These are phyloP conservation scores for Troglohyphantes excavatus DNA, from an alignment of 2,888 invertebrate species.

Conservation along the genomic window DNA sequence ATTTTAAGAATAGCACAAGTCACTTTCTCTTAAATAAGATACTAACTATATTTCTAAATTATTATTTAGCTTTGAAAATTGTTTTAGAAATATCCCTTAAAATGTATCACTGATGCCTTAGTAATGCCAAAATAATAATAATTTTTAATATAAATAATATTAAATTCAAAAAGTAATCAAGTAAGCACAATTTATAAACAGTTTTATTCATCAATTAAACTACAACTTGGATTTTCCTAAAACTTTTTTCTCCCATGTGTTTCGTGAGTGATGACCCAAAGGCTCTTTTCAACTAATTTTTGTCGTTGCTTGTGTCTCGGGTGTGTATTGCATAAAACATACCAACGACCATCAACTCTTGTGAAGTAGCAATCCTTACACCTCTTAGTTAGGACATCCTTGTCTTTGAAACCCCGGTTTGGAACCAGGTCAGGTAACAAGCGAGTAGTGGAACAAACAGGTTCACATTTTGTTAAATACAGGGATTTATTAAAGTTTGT, in stretches of 20 bases:
- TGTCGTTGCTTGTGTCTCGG: conserved; percentile 92
- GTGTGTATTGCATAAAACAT: conserved; percentile 89
- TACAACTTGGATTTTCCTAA: conserved; percentile 27
- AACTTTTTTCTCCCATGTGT: conserved; percentile 85
- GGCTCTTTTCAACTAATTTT: conserved; percentile 87
- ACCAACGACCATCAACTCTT: conserved; percentile 87
- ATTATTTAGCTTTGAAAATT: no score
- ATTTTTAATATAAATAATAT: no score
- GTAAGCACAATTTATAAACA: not conserved
- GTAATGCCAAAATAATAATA: no score
- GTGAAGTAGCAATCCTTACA: conserved; percentile 92
- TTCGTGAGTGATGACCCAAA: conserved; percentile 90
- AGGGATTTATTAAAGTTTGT: not conserved
- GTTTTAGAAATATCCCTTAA: no score
- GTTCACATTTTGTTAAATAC: not conserved
- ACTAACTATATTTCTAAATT: no score
- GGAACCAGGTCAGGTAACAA: conserved; percentile 81
- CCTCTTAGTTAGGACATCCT: conserved; percentile 87
- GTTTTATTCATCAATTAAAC: not conserved
- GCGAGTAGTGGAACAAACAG: not conserved
- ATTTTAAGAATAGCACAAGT: no score
- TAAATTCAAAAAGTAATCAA: no score
- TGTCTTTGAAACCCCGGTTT: conserved; percentile 88
- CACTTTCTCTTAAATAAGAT: no score
- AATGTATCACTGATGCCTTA: no score